Conservation (phyloP, 1,140 invertebrate genomes). For the Drosophila elegans region DNA sequence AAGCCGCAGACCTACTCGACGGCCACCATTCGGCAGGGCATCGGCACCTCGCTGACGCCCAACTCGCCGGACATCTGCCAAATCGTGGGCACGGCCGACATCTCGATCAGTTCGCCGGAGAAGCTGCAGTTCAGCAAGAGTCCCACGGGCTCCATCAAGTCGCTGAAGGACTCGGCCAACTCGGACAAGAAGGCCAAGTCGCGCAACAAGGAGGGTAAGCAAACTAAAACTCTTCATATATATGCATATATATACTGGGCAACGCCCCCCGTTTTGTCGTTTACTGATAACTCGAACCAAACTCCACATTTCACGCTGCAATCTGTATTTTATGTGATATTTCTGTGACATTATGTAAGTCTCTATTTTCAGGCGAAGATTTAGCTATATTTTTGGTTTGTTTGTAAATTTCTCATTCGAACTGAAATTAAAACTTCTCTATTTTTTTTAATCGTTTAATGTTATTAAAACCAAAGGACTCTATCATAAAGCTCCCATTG, state of each 20-base stretch:
- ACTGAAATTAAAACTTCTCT: too few relatives aligned
- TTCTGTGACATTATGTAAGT: conserved; percentile 51
- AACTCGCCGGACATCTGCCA: conserved; percentile 82
- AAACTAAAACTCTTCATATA: background rate
- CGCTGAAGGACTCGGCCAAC: conserved; percentile 76
- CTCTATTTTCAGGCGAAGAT: conserved; percentile 11
- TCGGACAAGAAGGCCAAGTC: conserved; percentile 81
- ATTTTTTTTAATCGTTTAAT: too few relatives aligned
- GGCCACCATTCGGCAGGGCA: conserved; percentile 80
- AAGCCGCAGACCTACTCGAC: conserved; percentile 77
- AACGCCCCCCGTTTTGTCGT: conserved; percentile 12
- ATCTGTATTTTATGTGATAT: conserved; percentile 1
- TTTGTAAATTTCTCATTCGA: background rate
- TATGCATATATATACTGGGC: background rate
- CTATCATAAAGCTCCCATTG: too few relatives aligned
- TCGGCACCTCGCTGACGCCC: conserved; percentile 75
- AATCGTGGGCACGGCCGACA: conserved; percentile 70
- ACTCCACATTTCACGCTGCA: conserved; percentile 25
- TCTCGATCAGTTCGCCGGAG: conserved; percentile 69
- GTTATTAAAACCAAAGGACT: too few relatives aligned
- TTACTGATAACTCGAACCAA: conserved; percentile 3
- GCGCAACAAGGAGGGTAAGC: conserved; percentile 83
- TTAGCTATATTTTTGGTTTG: conserved; percentile 1
- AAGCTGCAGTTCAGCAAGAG: conserved; percentile 80
- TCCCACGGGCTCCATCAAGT: conserved; percentile 82